Evolutionary conservation across 2,797 vertebrate genomes (phyloP).

Genomic region (Euphonia xanthogaster): DNA sequence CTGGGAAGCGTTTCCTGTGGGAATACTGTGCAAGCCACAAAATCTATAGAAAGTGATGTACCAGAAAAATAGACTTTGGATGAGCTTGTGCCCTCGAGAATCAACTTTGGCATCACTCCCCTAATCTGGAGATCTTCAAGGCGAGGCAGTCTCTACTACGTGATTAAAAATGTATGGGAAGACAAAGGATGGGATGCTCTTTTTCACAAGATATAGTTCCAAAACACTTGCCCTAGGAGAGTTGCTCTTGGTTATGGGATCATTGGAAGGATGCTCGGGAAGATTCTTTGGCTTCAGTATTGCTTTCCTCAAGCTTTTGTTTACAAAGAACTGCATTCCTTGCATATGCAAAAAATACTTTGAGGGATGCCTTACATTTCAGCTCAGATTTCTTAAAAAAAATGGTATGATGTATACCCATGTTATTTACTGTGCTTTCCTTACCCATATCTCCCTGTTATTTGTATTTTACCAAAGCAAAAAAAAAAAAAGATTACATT

Average conservation of each 20-base stretch:
- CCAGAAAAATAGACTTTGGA: slow-evolving; percentile 69
- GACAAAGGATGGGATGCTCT: slow-evolving; percentile 59
- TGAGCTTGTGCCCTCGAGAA: slow-evolving; percentile 16
- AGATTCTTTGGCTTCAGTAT: slow-evolving; percentile 60
- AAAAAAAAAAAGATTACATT: not conserved
- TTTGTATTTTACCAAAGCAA: slow-evolving; percentile 59
- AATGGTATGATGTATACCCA: slow-evolving; percentile 61
- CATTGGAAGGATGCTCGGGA: slow-evolving; percentile 55
- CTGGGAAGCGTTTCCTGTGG: slow-evolving; percentile 6
- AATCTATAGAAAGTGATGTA: slow-evolving; percentile 51
- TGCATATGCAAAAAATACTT: slow-evolving; percentile 71
- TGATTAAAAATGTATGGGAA: slow-evolving; percentile 55
- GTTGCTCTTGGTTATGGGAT: slow-evolving; percentile 54
- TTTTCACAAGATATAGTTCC: slow-evolving; percentile 47
- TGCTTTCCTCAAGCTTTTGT: slow-evolving; percentile 78
- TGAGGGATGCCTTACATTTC: slow-evolving; percentile 82
- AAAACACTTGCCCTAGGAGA: slow-evolving; percentile 31
- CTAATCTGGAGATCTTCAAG: slow-evolving; percentile 51
- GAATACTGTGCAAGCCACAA: not conserved
- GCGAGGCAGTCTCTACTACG: slow-evolving; percentile 39
- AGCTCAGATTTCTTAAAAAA: slow-evolving; percentile 68
- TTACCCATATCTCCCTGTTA: not conserved
- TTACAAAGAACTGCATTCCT: slow-evolving; percentile 86
- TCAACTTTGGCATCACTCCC: slow-evolving; percentile 31
- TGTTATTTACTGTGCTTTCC: slow-evolving; percentile 57